phyloP scores from a whole-genome alignment of 2,113 vertebrate genomes.

The Apeltes quadracus region DNA sequence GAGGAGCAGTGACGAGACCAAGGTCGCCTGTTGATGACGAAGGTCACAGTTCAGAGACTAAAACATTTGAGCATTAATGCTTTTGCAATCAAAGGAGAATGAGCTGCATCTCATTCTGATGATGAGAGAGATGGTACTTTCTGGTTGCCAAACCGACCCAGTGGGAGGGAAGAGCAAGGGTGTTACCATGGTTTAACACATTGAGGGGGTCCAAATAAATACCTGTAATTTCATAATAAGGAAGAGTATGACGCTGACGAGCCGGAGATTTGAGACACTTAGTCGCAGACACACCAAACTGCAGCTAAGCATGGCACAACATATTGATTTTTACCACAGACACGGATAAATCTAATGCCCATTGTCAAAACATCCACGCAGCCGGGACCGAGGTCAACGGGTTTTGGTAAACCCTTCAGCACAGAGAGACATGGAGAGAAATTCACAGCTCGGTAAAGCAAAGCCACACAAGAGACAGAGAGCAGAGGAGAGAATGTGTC shows the following conservation, averaged over 20 bases:
- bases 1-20: slow-evolving; percentile 59
- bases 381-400: slow-evolving; percentile 29
- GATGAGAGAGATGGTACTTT: slow-evolving; percentile 53
- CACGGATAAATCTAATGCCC: slow-evolving; percentile 47
- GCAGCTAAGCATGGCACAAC: slow-evolving; percentile 47
- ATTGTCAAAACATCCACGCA: slow-evolving; percentile 46
- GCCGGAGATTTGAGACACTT: slow-evolving; percentile 51
- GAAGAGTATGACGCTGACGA: slow-evolving; percentile 32
- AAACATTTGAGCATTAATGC: slow-evolving; percentile 48
- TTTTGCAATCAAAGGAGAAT: slow-evolving; percentile 58
- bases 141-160: slow-evolving; percentile 50
- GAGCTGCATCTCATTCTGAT: slow-evolving; percentile 45
- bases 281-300: slow-evolving; percentile 56
- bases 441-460: slow-evolving; percentile 52
- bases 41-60: slow-evolving; percentile 58
- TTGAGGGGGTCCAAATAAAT: no score
- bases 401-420: slow-evolving; percentile 32
- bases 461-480: slow-evolving; percentile 62
- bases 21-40: slow-evolving; percentile 61
- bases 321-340: slow-evolving; percentile 54
- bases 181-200: no score
- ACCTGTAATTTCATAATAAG: no score
- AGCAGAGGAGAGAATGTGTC: slow-evolving; percentile 76
- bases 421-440: slow-evolving; percentile 30
- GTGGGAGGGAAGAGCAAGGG: slow-evolving; percentile 42